Conservation (phyloP, 2,113 vertebrate genomes). For the Melanerpes formicivorus region DNA sequence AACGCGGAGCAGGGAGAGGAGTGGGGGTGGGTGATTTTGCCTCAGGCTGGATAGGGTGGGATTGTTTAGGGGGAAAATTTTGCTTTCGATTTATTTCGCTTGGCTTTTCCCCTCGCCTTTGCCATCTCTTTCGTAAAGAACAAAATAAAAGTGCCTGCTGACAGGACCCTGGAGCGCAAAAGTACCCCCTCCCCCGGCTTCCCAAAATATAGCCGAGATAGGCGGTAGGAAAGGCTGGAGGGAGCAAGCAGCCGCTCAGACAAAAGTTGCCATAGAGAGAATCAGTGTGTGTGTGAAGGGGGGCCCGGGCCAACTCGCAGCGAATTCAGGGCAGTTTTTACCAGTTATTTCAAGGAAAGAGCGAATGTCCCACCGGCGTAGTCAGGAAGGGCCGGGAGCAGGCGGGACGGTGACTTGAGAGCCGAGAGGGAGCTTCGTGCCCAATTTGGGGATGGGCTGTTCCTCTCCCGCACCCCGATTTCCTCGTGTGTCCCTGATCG, state of each 20-base stretch:
- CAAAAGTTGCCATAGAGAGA: neutral
- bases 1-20: neutral
- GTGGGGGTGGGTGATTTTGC: neutral
- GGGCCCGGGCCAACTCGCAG: accelerated
- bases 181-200: no score
- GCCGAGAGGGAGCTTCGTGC: neutral
- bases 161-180: neutral
- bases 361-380: neutral
- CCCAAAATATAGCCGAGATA: neutral
- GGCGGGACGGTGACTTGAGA: neutral
- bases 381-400: neutral
- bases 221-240: neutral
- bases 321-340: neutral
- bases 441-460: neutral
- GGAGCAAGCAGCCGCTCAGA: neutral
- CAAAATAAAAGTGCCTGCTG: neutral
- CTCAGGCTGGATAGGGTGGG: neutral
- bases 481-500: neutral
- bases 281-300: no score
- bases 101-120: neutral
- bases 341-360: neutral
- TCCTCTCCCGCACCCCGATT: neutral
- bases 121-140: neutral
- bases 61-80: neutral
- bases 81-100: neutral